phyloP scores from a whole-genome alignment of 35 echinoderm and acorn worm species.

The Lytechinus variegatus region DNA sequence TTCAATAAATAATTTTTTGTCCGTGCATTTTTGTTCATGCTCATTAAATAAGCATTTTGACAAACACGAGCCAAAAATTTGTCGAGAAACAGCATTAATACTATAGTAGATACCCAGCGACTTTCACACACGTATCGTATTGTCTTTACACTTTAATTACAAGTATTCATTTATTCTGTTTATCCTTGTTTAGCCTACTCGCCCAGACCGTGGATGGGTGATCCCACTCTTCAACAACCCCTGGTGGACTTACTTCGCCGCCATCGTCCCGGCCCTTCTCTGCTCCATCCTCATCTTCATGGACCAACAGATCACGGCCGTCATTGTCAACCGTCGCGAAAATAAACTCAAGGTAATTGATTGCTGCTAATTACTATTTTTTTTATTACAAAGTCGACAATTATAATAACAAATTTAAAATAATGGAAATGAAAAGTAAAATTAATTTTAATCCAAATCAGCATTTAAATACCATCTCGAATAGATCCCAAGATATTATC shows the following conservation, averaged over 20 bases:
- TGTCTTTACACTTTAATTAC: neutral
- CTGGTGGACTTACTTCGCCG: conserved; percentile 93
- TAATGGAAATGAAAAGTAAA: too few species aligned
- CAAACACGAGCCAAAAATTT: neutral
- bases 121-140: neutral
- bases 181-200: conserved; percentile 68
- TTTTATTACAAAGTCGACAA: too few species aligned
- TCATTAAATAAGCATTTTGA: too few species aligned
- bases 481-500: neutral
- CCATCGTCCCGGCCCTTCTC: conserved; percentile 82
- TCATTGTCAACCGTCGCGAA: conserved; percentile 93
- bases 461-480: neutral
- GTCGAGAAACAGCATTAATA: neutral
- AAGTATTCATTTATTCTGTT: neutral
- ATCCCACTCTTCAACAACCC: conserved; percentile 88
- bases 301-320: conserved; percentile 98
- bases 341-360: conserved; percentile 92
- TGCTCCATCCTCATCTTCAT: conserved; percentile 94
- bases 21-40: too few species aligned
- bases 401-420: too few species aligned
- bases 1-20: too few species aligned
- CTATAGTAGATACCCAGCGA: neutral
- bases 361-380: neutral
- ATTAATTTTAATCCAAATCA: neutral
- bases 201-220: conserved; percentile 84